Conservation (phyloP, 2,888 invertebrate species). For the Terebella lapidaria region DNA sequence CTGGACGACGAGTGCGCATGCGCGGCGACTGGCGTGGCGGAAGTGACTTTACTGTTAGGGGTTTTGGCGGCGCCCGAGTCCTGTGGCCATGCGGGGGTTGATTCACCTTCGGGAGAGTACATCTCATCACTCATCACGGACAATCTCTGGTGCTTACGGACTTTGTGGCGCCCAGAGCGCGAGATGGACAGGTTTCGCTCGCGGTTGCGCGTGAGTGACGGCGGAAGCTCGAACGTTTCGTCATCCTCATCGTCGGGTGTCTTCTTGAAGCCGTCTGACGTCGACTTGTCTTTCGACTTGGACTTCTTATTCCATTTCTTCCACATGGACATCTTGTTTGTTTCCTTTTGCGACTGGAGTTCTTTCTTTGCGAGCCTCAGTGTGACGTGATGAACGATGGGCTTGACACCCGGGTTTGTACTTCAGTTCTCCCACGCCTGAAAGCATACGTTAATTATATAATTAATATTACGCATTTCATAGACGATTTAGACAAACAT, state of each 20-base stretch:
- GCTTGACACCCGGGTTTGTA: too few relatives aligned
- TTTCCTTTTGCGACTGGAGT: too few relatives aligned
- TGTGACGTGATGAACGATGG: too few relatives aligned
- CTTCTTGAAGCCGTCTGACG: background rate
- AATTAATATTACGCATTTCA: too few relatives aligned
- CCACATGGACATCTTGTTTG: conserved; percentile 7
- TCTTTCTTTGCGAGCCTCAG: too few relatives aligned
- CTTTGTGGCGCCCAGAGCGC: background rate
- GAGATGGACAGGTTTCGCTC: background rate
- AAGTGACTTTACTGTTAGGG: too few relatives aligned
- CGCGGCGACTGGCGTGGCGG: too few relatives aligned
- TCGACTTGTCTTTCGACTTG: background rate
- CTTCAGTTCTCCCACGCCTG: too few relatives aligned
- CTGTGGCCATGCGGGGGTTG: too few relatives aligned
- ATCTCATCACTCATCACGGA: background rate
- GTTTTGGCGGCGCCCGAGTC: background rate
- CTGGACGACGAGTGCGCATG: background rate
- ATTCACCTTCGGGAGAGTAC: background rate
- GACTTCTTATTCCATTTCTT: background rate
- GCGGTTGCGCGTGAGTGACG: background rate
- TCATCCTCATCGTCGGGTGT: background rate
- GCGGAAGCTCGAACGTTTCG: background rate
- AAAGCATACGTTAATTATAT: too few relatives aligned
- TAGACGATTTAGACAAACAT: too few relatives aligned
- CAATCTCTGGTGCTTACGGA: background rate